Base-by-base conservation (phyloP, 2,888 invertebrate genomes). In the Drosophila kambysellisi region DNA sequence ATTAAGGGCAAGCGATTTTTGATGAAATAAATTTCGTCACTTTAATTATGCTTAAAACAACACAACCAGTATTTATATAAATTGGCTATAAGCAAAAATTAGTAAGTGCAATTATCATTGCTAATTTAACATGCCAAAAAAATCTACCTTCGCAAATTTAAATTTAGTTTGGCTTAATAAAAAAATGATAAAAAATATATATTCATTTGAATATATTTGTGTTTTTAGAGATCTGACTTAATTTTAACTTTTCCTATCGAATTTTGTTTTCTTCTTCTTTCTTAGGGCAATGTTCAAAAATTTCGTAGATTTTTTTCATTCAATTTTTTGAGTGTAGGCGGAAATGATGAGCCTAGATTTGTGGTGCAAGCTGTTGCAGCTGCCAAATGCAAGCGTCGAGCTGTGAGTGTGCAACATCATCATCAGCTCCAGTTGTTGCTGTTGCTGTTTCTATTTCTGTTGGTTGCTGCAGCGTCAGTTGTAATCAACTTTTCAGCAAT, bases 401-500 rank as follows among this genome's bases (percentile, higher is more conserved):
- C 39, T 15, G 39, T 33, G 37, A 61, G 60, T 58, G 60, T 58
- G 60, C 64, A 56, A 74, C 79, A 60, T 51, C 29, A 43, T 39
- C 20, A 73, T 33, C 35, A 65, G 61, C 35, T 64, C 59, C 70
- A 50, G 43, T 32, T 33, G 60, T 25, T 59, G 68, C 60, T 59
- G 69, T 64, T 72, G 58, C 63, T 66, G 68, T 25, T 25, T 25
- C 2, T 2, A 25, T 51, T 64, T 70, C 59, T 39, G 35, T 20
- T 32, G n/a, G 68, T 30, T 66, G 72, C 69, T 64, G 65, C 64
- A 66, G 70, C 53, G 46, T 66, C 70, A 54, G 68, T 77, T 71
- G 82, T 68, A 87, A 85, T 88, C 87, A 89, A 82, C 80, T 60
- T 86, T 85, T 88, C 74, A 87, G 61, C 88, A 82, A 87, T 89